These are phyloP conservation scores for Thelaira solivaga DNA, from an alignment of 2,888 invertebrate species.

Conservation along the genomic window DNA sequence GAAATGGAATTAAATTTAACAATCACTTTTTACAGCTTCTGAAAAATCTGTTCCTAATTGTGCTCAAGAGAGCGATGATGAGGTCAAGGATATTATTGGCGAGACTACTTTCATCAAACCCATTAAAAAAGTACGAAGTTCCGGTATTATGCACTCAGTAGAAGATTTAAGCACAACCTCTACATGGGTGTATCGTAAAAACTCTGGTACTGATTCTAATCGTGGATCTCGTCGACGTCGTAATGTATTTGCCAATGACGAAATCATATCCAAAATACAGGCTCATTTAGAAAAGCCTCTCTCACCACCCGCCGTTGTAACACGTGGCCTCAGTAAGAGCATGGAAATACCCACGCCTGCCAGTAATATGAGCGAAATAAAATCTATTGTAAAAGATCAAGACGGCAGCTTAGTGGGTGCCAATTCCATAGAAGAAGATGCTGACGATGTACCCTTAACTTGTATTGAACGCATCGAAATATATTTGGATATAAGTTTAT, in stretches of 20 bases:
- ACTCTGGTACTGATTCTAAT: slow-evolving; percentile 75
- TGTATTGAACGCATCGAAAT: slow-evolving; percentile 76
- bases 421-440: slow-evolving; percentile 66
- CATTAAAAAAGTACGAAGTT: slow-evolving; percentile 83
- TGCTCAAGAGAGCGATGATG: slow-evolving; percentile 78
- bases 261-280: slow-evolving; percentile 75
- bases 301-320: slow-evolving; percentile 72
- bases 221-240: slow-evolving; percentile 76
- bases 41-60: slow-evolving; percentile 66
- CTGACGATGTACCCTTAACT: slow-evolving; percentile 72
- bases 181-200: slow-evolving; percentile 84
- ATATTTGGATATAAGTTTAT: slow-evolving; percentile 83
- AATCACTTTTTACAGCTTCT: slow-evolving; percentile 13
- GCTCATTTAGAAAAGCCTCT: slow-evolving; percentile 74
- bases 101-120: slow-evolving; percentile 79
- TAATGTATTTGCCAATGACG: slow-evolving; percentile 75
- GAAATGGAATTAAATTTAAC: neutral
- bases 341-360: slow-evolving; percentile 78
- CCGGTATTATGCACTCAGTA: slow-evolving; percentile 85
- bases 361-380: slow-evolving; percentile 73
- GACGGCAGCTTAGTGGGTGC: slow-evolving; percentile 52
- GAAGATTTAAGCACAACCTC: slow-evolving; percentile 87
- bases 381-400: slow-evolving; percentile 56
- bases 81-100: slow-evolving; percentile 80
- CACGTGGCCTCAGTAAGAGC: slow-evolving; percentile 77